A percentile compares a stretch with the other conserved stretches of the same genome.
phyloP scores from a whole-genome alignment of 2,113 vertebrate species.

The Trichechus manatus region DNA sequence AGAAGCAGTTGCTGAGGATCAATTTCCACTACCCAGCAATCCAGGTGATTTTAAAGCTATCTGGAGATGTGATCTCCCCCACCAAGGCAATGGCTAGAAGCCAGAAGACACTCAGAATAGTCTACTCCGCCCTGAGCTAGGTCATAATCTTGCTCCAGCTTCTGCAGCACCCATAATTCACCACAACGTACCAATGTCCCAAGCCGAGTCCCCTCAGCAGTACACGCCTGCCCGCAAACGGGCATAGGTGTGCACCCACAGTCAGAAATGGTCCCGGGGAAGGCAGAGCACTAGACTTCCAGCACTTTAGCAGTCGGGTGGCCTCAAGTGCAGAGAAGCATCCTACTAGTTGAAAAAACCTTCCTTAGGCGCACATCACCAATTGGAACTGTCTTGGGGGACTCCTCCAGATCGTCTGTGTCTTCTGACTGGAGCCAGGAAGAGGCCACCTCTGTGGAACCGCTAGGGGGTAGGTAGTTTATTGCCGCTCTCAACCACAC shows the following conservation, averaged over 20 bases:
- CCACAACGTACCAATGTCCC: not conserved
- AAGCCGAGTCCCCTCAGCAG: conserved; percentile 40
- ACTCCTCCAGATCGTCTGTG: conserved; percentile 86
- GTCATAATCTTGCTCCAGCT: conserved; percentile 84
- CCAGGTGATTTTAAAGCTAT: conserved; percentile 76
- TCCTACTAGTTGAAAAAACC: conserved; percentile 79
- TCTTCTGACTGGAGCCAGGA: conserved; percentile 85
- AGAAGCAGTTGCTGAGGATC: conserved; percentile 71
- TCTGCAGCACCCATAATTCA: conserved; percentile 84
- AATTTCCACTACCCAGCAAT: conserved; percentile 65
- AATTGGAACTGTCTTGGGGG: conserved; percentile 84
- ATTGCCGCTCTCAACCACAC: conserved; percentile 84
- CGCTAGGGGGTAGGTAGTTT: conserved; percentile 76
- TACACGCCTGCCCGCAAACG: not conserved
- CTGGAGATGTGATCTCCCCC: conserved; percentile 29
- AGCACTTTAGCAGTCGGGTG: conserved; percentile 72
- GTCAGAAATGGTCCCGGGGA: conserved; percentile 28
- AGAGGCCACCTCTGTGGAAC: conserved; percentile 84
- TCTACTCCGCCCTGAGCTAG: conserved; percentile 81
- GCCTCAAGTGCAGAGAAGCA: conserved; percentile 66
- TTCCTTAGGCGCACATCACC: conserved; percentile 81
- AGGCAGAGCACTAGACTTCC: conserved; percentile 53
- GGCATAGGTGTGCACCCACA: conserved; percentile 28
- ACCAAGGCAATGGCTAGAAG: conserved; percentile 72
- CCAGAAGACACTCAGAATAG: conserved; percentile 81